phyloP scores from a whole-genome alignment of 2,797 vertebrate genomes.

The Gallinago stenura region DNA sequence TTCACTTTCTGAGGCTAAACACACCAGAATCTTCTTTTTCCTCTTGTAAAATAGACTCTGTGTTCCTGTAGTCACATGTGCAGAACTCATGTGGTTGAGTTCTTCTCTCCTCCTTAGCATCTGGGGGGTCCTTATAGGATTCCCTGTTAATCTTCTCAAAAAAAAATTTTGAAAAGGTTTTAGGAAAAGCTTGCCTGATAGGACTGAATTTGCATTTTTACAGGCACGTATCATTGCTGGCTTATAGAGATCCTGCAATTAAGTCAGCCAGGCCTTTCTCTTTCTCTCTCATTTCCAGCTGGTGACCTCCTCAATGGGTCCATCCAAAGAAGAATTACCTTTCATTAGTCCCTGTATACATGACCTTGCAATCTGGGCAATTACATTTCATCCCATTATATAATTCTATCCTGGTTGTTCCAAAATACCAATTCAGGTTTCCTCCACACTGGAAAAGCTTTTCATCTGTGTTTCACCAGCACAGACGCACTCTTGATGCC shows the following conservation, averaged over 20 bases:
- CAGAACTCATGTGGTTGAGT: neutral
- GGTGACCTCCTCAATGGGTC: neutral
- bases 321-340: neutral
- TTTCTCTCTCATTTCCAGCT: neutral
- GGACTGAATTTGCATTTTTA: constrained; percentile 18
- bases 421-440: neutral
- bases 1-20: neutral
- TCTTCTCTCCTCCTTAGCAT: neutral
- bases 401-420: neutral
- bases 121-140: neutral
- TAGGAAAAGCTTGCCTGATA: neutral
- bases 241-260: neutral
- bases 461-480: neutral
- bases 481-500: neutral
- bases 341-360: neutral
- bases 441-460: neutral
- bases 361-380: neutral
- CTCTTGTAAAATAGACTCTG: neutral
- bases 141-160: neutral
- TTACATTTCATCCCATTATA: neutral
- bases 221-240: neutral
- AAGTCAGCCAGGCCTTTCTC: neutral
- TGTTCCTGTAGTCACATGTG: neutral
- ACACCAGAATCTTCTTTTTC: neutral
- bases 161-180: neutral